Conservation (phyloP, 2,888 invertebrate genomes). For the Leptopterna dolabrata region DNA sequence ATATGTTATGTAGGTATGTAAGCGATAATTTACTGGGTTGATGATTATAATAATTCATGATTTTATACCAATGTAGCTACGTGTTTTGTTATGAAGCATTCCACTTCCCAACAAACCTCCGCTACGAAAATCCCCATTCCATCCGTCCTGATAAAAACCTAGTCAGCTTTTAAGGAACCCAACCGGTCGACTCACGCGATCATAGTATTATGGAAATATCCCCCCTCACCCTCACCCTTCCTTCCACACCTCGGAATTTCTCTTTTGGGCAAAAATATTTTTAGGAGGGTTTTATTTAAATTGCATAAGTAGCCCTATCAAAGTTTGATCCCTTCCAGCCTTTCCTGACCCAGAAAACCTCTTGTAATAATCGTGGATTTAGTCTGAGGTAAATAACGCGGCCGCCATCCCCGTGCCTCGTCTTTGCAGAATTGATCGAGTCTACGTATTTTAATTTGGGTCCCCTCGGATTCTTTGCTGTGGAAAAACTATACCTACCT, state of each 20-base stretch:
- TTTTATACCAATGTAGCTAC: neutral
- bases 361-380: neutral
- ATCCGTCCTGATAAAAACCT: neutral
- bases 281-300: neutral
- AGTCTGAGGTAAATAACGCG: neutral
- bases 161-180: neutral
- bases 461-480: no score
- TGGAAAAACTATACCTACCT: no score
- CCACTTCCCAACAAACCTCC: neutral
- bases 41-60: neutral
- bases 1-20: no score
- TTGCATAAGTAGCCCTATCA: neutral
- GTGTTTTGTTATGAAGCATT: neutral
- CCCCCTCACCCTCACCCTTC: neutral
- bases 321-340: neutral
- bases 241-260: neutral
- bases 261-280: neutral
- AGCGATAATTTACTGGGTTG: no score
- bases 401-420: no score
- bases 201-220: neutral
- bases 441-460: no score
- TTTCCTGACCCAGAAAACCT: neutral
- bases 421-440: no score
- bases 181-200: neutral
- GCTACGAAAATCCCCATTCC: neutral